Evolutionary conservation across 1,140 invertebrate species (phyloP).

Genomic region (Euwallacea fornicatus): DNA sequence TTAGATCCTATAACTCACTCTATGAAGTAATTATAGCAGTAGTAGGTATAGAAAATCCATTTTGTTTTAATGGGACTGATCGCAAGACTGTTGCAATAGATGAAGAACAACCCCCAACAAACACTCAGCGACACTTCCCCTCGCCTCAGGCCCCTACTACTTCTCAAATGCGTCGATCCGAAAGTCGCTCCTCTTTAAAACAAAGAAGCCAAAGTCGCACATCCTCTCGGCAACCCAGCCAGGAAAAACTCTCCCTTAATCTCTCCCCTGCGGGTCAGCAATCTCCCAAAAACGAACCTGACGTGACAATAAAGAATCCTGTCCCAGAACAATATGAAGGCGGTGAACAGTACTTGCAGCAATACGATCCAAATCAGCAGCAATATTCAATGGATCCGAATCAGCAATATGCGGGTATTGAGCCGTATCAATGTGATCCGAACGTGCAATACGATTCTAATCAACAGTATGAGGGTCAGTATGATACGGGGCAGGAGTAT

Average conservation of each 20-base stretch:
- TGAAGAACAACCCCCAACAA: constrained; percentile 40
- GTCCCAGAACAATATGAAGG: constrained; percentile 10
- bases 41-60: constrained; percentile 39
- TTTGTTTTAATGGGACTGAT: neutral
- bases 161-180: constrained; percentile 37
- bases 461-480: constrained; percentile 43
- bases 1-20: too few species aligned
- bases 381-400: constrained; percentile 24
- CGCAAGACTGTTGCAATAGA: constrained; percentile 20
- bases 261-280: constrained; percentile 9
- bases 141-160: constrained; percentile 33
- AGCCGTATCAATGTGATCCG: constrained; percentile 38
- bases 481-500: constrained; percentile 41
- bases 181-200: constrained; percentile 37
- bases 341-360: constrained; percentile 26
- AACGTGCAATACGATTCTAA: constrained; percentile 44
- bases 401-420: constrained; percentile 19
- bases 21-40: too few species aligned
- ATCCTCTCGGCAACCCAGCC: constrained; percentile 32
- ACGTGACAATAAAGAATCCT: constrained; percentile 10
- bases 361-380: constrained; percentile 33
- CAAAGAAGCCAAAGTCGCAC: constrained; percentile 3
- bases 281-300: constrained; percentile 17
- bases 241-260: constrained; percentile 25
- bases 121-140: constrained; percentile 39